Base-by-base conservation (phyloP, 2,113 vertebrate genomes). In the Panthera tigris region DNA sequence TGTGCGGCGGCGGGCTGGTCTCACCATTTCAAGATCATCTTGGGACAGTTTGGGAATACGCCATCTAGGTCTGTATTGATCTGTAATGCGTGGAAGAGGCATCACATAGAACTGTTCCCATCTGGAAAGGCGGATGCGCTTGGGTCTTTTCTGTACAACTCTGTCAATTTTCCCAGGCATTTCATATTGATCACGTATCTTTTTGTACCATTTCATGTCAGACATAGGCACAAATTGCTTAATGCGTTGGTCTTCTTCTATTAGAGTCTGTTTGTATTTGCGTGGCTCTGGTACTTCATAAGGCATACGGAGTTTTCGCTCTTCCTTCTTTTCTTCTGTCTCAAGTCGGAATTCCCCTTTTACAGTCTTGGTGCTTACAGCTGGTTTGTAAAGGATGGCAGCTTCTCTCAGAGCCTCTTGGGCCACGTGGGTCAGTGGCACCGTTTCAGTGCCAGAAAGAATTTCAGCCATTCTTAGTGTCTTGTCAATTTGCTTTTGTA, bases 141-240 rank as follows among this genome's bases (percentile, higher is more conserved):
- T 99, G 98, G 99, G 99, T 89, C 99, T 99, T 97, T 99, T 99
- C 98, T 99, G 99, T 63, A 98, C 98, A 65, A 99, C 98, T 97
- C 99, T 99, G 15, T 99, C 99, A 89, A 99, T 99, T 79, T 99
- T 99, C 96, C 99, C 99, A 50, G 99, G 99, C 99, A 99, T 99
- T 98, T 99, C 99, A 3, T 99, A 99, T 36, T 99, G 99, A 98
- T 99, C 99, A 74, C 99, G 98, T n/a, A 99, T 98, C 96, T 99
- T 99, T 98, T 99, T 99, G 97, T 99, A 99, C 99, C 99, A 99
- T 97, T 99, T 99, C 99, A 99, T 99, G 96, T 99, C 99, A 84
- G 99, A 99, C 95, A 99, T 98, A 33, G 99, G 99, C 96, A 99
- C 99, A 94, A 99, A 99, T 92, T 99, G 99, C 98, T 99, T 99